Conservation (phyloP, 2,797 vertebrate genomes). For the Gallinago solitaria region DNA sequence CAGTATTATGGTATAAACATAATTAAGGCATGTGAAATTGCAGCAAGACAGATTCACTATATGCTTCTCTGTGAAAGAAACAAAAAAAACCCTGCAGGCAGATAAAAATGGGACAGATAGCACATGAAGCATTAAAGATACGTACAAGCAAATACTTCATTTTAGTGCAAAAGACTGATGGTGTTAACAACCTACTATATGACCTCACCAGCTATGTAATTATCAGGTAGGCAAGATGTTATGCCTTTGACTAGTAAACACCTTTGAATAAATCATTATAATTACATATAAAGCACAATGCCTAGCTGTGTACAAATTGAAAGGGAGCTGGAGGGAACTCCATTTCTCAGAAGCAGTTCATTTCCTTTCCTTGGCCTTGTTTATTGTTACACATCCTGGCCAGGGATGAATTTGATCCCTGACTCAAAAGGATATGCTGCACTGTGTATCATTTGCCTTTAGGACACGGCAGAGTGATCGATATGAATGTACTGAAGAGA, state of each 20-base stretch:
- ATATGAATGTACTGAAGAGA: background rate
- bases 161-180: background rate
- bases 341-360: slow-evolving; percentile 37
- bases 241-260: slow-evolving; percentile 24
- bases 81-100: background rate
- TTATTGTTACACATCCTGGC: slow-evolving; percentile 28
- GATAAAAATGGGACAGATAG: background rate
- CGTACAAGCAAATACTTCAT: background rate
- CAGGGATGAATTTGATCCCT: slow-evolving; percentile 31
- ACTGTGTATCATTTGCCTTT: background rate
- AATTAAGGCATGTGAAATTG: background rate
- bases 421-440: background rate
- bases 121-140: slow-evolving; percentile 9
- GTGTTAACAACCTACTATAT: background rate
- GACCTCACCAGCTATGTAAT: slow-evolving; percentile 25
- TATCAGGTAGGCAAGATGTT: slow-evolving; percentile 49
- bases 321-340: slow-evolving; percentile 22
- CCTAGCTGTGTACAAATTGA: slow-evolving; percentile 17
- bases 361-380: slow-evolving; percentile 53
- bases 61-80: background rate
- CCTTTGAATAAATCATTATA: slow-evolving; percentile 57
- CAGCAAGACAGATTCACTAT: background rate
- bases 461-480: background rate
- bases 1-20: background rate
- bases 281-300: slow-evolving; percentile 45